phyloP scores from a whole-genome alignment of 2,888 invertebrate genomes.

The Lapara coniferarum region DNA sequence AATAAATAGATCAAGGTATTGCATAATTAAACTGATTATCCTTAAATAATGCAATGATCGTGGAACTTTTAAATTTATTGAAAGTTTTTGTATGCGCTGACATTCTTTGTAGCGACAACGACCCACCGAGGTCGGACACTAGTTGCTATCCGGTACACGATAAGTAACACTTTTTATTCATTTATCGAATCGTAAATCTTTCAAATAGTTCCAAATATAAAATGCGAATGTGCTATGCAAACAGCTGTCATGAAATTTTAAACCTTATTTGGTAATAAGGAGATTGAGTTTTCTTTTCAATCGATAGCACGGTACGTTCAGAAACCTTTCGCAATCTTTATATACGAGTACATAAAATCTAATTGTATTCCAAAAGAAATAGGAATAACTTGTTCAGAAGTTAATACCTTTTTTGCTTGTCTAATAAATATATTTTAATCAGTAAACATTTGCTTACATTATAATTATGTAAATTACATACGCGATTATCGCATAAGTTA shows the following conservation, averaged over 20 bases:
- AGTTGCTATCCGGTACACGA: conserved; percentile 59
- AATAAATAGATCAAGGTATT: not conserved
- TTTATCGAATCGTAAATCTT: conserved; percentile 36
- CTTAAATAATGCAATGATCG: not conserved
- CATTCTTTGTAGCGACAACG: conserved; percentile 69
- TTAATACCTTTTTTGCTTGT: not conserved
- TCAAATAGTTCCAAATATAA: conserved; percentile 31
- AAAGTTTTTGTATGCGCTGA: conserved; percentile 51
- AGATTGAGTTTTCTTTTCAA: not conserved
- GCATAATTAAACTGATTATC: not conserved
- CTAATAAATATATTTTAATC: not conserved
- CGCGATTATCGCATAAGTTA: too few species aligned
- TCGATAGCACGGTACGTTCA: conserved; percentile 4
- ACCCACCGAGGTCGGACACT: conserved; percentile 63
- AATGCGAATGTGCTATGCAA: not conserved
- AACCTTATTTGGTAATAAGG: not conserved
- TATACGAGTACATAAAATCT: conserved; percentile 10
- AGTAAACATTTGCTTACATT: not conserved
- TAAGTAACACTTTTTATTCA: conserved; percentile 53
- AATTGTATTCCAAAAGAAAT: conserved; percentile 2
- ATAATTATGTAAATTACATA: not conserved
- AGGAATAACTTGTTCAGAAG: conserved; percentile 3
- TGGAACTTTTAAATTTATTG: conserved; percentile 39
- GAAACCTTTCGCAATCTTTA: conserved; percentile 15
- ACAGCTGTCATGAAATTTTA: not conserved